A percentile compares a stretch with the other conserved stretches of the same genome.
Conservation (phyloP, 2,888 invertebrate species). For the Sesia bembeciformis region DNA sequence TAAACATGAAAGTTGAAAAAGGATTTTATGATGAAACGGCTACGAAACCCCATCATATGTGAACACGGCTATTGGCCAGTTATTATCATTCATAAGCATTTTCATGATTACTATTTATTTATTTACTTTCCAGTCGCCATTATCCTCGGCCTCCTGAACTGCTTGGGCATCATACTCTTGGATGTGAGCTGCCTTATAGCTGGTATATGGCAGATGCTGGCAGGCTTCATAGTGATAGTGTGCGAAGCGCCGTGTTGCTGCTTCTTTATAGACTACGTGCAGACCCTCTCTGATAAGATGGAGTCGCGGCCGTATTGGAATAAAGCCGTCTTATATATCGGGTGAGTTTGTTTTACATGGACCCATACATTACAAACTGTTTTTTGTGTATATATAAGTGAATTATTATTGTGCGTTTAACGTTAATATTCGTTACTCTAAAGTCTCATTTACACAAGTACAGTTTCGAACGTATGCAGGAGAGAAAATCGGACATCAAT, state of each 20-base stretch:
- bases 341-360: conserved; percentile 75
- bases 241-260: conserved; percentile 98
- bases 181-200: conserved; percentile 80
- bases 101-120: not conserved
- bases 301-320: conserved; percentile 92
- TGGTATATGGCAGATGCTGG: conserved; percentile 90
- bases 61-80: too few species aligned
- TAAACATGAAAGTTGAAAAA: too few species aligned
- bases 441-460: too few species aligned
- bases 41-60: too few species aligned
- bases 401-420: too few species aligned
- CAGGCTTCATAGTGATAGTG: conserved; percentile 90
- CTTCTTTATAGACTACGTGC: conserved; percentile 95
- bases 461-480: too few species aligned
- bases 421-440: too few species aligned
- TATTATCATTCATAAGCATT: not conserved
- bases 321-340: conserved; percentile 87
- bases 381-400: too few species aligned
- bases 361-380: too few species aligned
- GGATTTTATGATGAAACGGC: too few species aligned
- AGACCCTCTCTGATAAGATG: conserved; percentile 86
- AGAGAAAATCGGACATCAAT: too few species aligned
- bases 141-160: conserved; percentile 85
- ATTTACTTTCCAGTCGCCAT: conserved; percentile 80
- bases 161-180: conserved; percentile 77